Evolutionary conservation across 2,888 invertebrate species (phyloP), one percentile per base, ranked within the genome.

Genomic region (Leptothorax acervorum): DNA sequence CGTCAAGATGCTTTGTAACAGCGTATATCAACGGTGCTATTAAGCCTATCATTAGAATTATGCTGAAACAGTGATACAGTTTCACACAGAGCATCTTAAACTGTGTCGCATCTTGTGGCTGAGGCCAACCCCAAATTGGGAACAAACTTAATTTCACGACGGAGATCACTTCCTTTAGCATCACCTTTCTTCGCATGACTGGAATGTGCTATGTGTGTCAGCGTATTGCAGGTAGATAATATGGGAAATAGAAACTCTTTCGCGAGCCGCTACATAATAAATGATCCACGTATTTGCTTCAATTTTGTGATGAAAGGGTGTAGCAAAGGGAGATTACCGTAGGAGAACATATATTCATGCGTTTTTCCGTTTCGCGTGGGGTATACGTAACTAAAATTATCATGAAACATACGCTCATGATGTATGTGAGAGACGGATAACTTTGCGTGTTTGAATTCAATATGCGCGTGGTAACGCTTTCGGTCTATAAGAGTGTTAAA

Each of bases 401-500:
- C 1, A 63, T 63, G n/a, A 63, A 3, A 11, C 63, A n/a, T 39
- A 39, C 11, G 8, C 5, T 35, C 35, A 9, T 42, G 11, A 11
- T 39, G 39, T 39, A 39, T n/a, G n/a, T 12, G 63, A 63, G 63
- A 63, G 1, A 3, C 18, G 31, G 9, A 62, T n/a, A 12, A 11
- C 39, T 63, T 18, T 63, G n/a, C 63, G 39, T 63, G n/a, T n/a
- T n/a, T 63, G n/a, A 63, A 63, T 63, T 63, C 18, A 39, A 63
- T 35, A 63, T n/a, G 11, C n/a, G 23, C 23, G 23, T 23, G 6
- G 18, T 62, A 62, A 35, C 9, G 1, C n/a, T 63, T n/a, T 9
- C 0, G n/a, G n/a, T 2, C 57, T 18, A 2, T 2, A 11, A n/a
- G 4, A n/a, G 18, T 1, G 11, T 39, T 28, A 4, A 1, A 28